phyloP scores from a whole-genome alignment of 2,113 vertebrate genomes.

The Dermatemys mawii region DNA sequence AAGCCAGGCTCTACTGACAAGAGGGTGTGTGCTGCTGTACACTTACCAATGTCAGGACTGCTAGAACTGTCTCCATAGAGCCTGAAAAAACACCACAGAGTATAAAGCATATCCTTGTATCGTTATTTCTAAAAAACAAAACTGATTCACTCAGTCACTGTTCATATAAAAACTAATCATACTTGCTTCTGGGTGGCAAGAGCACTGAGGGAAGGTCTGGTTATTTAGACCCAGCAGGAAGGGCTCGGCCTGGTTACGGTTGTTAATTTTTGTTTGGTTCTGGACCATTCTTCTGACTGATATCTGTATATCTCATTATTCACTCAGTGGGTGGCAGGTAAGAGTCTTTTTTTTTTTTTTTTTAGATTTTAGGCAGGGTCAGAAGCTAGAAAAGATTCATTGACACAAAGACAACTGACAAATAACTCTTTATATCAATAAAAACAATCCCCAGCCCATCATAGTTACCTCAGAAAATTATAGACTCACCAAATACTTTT shows the following conservation, averaged over 20 bases:
- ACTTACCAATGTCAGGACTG: background rate
- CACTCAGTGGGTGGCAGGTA: constrained; percentile 78
- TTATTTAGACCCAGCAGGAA: constrained; percentile 80
- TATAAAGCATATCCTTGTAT: fast-evolving
- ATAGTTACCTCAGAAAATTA: background rate
- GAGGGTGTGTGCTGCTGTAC: background rate
- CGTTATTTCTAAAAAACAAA: background rate
- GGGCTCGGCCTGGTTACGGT: constrained; percentile 78
- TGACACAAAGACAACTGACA: background rate
- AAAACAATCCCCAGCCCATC: background rate
- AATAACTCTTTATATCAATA: background rate
- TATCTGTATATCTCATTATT: constrained; percentile 80
- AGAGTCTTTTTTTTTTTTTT: constrained; percentile 7
- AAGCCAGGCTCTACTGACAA: background rate
- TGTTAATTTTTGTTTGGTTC: constrained; percentile 83
- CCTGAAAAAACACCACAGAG: background rate
- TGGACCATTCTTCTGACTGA: constrained; percentile 69
- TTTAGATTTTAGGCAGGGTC: constrained; percentile 12
- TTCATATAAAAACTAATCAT: background rate
- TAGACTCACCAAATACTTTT: background rate
- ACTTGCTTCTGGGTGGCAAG: constrained; percentile 68
- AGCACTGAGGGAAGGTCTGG: constrained; percentile 60
- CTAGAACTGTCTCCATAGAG: background rate
- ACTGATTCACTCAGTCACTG: background rate
- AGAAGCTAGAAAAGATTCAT: background rate